Conservation (phyloP, 1,140 invertebrate genomes). For the Pachypeltis micranthus region DNA sequence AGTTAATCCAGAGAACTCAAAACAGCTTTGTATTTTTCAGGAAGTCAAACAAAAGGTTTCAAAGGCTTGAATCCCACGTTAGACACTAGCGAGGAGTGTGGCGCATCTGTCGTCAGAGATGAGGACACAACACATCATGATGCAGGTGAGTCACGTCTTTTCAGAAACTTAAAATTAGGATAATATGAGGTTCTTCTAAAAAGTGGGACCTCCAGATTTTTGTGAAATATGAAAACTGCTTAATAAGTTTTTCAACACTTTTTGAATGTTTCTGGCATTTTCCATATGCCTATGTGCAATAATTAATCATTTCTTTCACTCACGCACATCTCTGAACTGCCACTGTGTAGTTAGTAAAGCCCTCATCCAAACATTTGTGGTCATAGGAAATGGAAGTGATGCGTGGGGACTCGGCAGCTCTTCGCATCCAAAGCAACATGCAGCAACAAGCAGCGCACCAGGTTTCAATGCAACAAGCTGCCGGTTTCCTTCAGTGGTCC, state of each 20-base stretch:
- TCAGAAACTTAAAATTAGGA: no score
- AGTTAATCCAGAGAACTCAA: not conserved
- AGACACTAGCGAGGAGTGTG: constrained; percentile 81
- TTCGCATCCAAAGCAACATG: constrained; percentile 55
- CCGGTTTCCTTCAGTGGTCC: no score
- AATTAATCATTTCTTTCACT: no score
- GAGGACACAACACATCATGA: constrained; percentile 77
- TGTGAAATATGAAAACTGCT: not conserved
- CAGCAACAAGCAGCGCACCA: constrained; percentile 16
- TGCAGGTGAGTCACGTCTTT: constrained; percentile 55
- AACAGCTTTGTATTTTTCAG: constrained; percentile 37
- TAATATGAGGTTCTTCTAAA: no score
- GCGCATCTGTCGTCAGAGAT: constrained; percentile 86
- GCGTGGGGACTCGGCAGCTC: constrained; percentile 64
- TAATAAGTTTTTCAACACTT: no score
- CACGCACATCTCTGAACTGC: no score
- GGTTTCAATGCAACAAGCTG: constrained; percentile 26
- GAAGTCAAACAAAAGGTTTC: constrained; percentile 79
- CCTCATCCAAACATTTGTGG: no score
- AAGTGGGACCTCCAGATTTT: no score
- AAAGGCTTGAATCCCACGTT: constrained; percentile 78
- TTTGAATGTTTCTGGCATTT: no score
- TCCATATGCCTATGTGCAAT: no score
- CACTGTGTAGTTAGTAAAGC: no score
- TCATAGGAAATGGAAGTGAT: constrained; percentile 76